Conservation (phyloP, 2,888 invertebrate genomes). For the Ischnus inquisitorius region DNA sequence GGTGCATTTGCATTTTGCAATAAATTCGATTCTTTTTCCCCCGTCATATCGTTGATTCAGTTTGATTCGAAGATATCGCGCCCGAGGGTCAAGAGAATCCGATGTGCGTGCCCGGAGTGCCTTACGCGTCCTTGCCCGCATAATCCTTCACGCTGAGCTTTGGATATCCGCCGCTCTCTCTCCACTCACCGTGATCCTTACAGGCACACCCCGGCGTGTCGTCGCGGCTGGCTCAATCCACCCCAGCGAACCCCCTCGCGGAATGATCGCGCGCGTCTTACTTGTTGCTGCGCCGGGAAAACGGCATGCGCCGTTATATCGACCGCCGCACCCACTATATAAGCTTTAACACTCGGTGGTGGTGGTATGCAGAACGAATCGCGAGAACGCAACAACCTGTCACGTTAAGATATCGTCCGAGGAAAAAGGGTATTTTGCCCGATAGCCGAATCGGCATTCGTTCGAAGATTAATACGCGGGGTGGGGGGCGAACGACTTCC, state of each 20-base stretch:
- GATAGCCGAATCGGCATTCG: neutral
- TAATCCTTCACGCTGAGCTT: constrained; percentile 52
- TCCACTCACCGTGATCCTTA: neutral
- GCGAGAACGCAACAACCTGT: constrained; percentile 57
- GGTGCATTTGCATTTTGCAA: neutral
- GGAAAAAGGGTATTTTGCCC: neutral
- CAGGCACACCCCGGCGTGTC: constrained; percentile 44
- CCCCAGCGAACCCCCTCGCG: constrained; percentile 10
- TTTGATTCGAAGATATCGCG: neutral
- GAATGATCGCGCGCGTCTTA: constrained; percentile 71
- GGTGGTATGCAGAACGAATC: constrained; percentile 74
- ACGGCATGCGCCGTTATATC: constrained; percentile 83
- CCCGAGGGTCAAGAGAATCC: constrained; percentile 1
- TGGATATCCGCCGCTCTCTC: neutral
- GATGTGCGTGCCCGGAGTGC: constrained; percentile 23
- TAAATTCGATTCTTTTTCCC: neutral
- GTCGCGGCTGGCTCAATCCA: neutral
- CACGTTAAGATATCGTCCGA: neutral
- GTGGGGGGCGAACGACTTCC: neutral
- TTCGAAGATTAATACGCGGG: constrained; percentile 12
- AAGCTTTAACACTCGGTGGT: constrained; percentile 74
- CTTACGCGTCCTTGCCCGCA: constrained; percentile 19
- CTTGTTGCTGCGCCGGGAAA: constrained; percentile 82
- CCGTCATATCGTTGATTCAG: neutral
- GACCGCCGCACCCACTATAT: constrained; percentile 79